Evolutionary conservation across 1,140 invertebrate genomes (phyloP).

Genomic region (Monomorium pharaonis): DNA sequence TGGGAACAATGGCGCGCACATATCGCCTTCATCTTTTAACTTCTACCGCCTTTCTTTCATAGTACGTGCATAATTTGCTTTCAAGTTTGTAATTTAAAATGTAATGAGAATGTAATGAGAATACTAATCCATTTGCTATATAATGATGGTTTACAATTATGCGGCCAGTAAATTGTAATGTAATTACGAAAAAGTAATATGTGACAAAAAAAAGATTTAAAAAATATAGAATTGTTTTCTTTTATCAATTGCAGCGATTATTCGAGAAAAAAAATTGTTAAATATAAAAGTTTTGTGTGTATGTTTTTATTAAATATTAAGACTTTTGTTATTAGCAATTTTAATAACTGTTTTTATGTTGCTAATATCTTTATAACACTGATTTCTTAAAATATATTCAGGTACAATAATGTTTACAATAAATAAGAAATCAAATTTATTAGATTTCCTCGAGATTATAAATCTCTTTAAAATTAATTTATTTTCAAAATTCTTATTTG

Average conservation of each 20-base stretch:
- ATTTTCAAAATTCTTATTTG: not conserved
- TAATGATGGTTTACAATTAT: not conserved
- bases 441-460: not conserved
- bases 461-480: not conserved
- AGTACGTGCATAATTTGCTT: not conserved
- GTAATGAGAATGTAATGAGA: not conserved
- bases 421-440: not conserved
- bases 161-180: not conserved
- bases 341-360: not conserved
- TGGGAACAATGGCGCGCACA: not conserved
- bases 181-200: not conserved
- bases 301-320: not conserved
- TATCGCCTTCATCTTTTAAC: not conserved
- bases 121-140: not conserved
- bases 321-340: not conserved
- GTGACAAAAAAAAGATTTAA: not conserved
- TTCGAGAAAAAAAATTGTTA: not conserved
- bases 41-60: not conserved
- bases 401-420: not conserved
- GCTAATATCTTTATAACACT: not conserved
- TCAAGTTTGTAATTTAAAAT: slow-evolving; percentile 5
- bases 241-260: not conserved
- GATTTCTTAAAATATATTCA: not conserved
- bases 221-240: not conserved
- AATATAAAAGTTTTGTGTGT: not conserved